A percentile compares a stretch with the other conserved stretches of the same genome.
phyloP scores from a whole-genome alignment of 2,113 vertebrate species.

The Chionomys nivalis region DNA sequence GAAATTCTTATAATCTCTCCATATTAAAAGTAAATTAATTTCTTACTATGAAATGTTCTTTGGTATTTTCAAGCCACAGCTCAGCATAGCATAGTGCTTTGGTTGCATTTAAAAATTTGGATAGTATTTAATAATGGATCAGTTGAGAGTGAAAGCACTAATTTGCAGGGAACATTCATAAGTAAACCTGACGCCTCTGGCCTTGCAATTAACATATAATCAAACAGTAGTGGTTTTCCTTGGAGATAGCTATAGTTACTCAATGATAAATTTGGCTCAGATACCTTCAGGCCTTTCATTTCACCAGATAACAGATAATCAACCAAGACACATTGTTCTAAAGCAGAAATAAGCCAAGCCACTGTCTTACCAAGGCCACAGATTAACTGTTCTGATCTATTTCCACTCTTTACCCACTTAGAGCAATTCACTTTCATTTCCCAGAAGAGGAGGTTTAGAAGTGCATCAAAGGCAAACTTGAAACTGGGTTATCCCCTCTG shows the following conservation, averaged over 20 bases:
- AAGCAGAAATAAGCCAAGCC: constrained; percentile 58
- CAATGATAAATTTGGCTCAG: constrained; percentile 43
- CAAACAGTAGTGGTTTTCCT: constrained; percentile 21
- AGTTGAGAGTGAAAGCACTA: background rate
- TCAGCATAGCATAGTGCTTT: background rate
- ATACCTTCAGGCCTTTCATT: background rate
- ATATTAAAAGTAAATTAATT: background rate
- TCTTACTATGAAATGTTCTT: background rate
- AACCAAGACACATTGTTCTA: constrained; percentile 53
- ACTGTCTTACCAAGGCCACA: constrained; percentile 34
- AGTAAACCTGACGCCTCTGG: background rate
- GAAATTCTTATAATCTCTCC: background rate
- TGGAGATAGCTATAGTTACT: background rate
- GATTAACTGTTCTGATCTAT: constrained; percentile 59
- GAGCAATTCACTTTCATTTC: constrained; percentile 66
- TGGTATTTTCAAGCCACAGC: background rate
- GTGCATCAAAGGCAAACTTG: constrained; percentile 59
- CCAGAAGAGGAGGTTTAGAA: constrained; percentile 47
- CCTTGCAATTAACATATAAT: background rate
- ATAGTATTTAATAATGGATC: constrained; percentile 15
- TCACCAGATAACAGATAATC: constrained; percentile 30
- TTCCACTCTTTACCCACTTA: constrained; percentile 70
- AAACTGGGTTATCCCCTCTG: constrained; percentile 71
- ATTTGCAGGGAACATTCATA: background rate
- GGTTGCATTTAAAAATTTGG: background rate